These are phyloP conservation scores for Sepiola atlantica DNA, from an alignment of 2,888 invertebrate species.

Conservation along the genomic window DNA sequence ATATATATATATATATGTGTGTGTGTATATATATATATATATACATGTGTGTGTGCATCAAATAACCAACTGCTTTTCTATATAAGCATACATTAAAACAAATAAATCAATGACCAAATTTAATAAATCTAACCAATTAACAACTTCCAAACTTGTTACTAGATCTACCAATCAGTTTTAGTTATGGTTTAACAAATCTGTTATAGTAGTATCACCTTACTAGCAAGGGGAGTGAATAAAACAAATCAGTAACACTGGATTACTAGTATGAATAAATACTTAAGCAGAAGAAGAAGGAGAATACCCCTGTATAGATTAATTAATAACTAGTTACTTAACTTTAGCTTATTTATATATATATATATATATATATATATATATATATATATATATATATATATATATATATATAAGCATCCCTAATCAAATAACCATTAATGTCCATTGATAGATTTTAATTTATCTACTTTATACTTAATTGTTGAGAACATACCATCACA, in stretches of 20 bases:
- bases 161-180: background rate
- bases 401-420: background rate
- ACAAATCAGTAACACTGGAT: constrained; percentile 3
- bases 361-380: too few relatives aligned
- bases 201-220: background rate
- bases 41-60: background rate
- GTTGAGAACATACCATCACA: too few relatives aligned
- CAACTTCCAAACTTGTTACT: background rate
- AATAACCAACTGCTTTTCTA: background rate
- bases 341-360: too few relatives aligned
- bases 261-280: background rate
- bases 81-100: background rate
- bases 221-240: background rate
- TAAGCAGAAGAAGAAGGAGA: background rate
- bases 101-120: background rate
- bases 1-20: too few relatives aligned
- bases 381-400: too few relatives aligned
- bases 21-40: too few relatives aligned
- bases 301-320: background rate
- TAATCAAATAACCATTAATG: background rate
- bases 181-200: background rate
- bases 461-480: too few relatives aligned
- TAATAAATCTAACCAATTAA: background rate
- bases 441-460: background rate
- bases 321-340: background rate